Conservation (phyloP, 1,140 invertebrate genomes). For the Amphibalanus amphitrite region DNA sequence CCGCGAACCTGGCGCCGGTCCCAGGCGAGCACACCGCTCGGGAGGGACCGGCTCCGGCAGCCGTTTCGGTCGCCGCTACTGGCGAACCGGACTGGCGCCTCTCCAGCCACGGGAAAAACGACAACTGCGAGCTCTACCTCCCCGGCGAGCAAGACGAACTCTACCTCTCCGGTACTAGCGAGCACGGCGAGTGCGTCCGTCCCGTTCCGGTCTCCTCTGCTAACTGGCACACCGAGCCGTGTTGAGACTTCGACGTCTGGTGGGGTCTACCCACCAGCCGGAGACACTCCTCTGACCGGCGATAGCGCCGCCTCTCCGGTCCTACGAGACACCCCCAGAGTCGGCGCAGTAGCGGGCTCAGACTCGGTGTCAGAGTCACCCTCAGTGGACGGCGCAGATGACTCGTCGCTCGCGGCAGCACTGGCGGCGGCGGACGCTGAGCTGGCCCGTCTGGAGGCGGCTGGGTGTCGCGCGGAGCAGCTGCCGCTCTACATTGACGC, state of each 20-base stretch:
- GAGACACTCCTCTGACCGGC: neutral
- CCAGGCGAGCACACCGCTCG: neutral
- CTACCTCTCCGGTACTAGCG: neutral
- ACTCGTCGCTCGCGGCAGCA: neutral
- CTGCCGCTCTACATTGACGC: conserved; percentile 38
- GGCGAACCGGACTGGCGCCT: neutral
- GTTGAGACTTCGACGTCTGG: too few species aligned
- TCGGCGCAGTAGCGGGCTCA: neutral
- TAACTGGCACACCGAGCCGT: neutral
- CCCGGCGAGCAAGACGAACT: neutral
- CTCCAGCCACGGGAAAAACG: neutral
- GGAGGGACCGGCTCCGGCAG: neutral
- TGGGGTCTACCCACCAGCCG: too few species aligned
- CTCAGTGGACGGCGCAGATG: too few species aligned
- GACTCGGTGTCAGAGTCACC: neutral
- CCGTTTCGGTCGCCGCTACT: conserved; percentile 1
- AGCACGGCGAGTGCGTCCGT: neutral
- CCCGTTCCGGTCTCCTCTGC: neutral
- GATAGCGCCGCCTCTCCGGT: too few species aligned
- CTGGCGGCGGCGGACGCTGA: conserved; percentile 12
- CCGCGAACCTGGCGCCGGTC: neutral
- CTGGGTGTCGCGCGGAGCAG: conserved; percentile 23
- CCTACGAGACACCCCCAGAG: neutral
- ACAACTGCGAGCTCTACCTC: too few species aligned
- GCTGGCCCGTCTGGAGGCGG: conserved; percentile 11